These are phyloP conservation scores for Clarias batrachus DNA, from an alignment of 2,113 vertebrate species.

Conservation along the genomic window DNA sequence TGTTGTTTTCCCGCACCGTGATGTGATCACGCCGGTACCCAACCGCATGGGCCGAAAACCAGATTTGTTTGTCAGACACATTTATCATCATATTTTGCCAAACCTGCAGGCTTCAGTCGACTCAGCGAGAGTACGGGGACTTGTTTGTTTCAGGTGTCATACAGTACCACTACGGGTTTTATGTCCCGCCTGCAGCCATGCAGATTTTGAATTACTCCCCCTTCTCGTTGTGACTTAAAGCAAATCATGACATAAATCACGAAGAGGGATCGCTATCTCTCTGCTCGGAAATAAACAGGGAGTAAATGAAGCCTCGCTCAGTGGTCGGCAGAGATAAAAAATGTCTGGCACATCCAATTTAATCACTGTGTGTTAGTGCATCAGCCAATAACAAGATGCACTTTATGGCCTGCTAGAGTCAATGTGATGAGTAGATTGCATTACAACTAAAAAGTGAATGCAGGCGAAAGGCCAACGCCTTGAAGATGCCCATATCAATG, in stretches of 20 bases:
- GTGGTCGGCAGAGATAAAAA: conserved; percentile 31
- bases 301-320: conserved; percentile 36
- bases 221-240: conserved; percentile 26
- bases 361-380: conserved; percentile 35
- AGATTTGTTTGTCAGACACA: conserved; percentile 20
- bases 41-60: background rate
- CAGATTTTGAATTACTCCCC: conserved; percentile 8
- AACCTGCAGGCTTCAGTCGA: conserved; percentile 37
- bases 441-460: conserved; percentile 22
- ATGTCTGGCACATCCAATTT: conserved; percentile 37
- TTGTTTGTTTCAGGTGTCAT: conserved; percentile 49
- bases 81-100: conserved; percentile 48
- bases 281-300: conserved; percentile 42
- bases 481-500: conserved; percentile 19
- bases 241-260: conserved; percentile 42
- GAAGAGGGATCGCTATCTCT: conserved; percentile 27
- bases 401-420: conserved; percentile 29
- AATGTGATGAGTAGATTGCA: conserved; percentile 37
- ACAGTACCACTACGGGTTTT: conserved; percentile 40
- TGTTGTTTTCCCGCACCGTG: conserved; percentile 10
- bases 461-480: conserved; percentile 2
- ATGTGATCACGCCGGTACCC: conserved; percentile 12
- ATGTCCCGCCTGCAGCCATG: conserved; percentile 32
- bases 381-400: conserved; percentile 39
- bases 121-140: conserved; percentile 19